Conservation (phyloP, 2,888 invertebrate genomes). For the Catocala nupta region DNA sequence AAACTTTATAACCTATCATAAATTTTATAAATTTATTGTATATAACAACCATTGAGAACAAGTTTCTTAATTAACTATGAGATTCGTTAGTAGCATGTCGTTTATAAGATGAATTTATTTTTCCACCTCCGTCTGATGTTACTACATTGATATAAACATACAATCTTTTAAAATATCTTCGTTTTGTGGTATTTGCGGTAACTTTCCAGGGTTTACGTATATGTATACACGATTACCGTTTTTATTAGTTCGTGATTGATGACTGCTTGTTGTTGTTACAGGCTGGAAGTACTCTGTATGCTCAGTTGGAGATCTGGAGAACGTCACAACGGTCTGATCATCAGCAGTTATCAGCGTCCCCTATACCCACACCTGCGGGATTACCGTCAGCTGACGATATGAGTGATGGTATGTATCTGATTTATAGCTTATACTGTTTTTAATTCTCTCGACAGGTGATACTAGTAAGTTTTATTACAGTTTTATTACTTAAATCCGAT, state of each 20-base stretch:
- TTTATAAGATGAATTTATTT: constrained; percentile 20
- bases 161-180: not conserved
- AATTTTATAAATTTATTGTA: constrained; percentile 22
- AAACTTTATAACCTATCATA: constrained; percentile 18
- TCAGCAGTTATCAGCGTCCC: constrained; percentile 75
- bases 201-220: constrained; percentile 9
- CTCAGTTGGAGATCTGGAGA: constrained; percentile 94
- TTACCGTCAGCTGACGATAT: constrained; percentile 89
- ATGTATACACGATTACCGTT: not conserved
- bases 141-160: not conserved
- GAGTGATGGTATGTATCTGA: constrained; percentile 89
- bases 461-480: not conserved
- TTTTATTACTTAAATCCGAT: constrained; percentile 1
- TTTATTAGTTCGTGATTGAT: constrained; percentile 29
- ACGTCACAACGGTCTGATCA: constrained; percentile 84
- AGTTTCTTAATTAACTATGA: constrained; percentile 49
- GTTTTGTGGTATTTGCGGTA: constrained; percentile 23
- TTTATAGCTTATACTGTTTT: constrained; percentile 1
- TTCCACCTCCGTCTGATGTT: not conserved
- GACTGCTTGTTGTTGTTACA: constrained; percentile 72
- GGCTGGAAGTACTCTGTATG: constrained; percentile 95
- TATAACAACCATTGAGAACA: constrained; percentile 33
- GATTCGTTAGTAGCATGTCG: constrained; percentile 14
- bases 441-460: not conserved
- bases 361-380: constrained; percentile 72